A percentile compares a stretch with the other conserved stretches of the same genome.
Conservation (phyloP, 2,797 vertebrate species). For the Premnoplex brunnescens region DNA sequence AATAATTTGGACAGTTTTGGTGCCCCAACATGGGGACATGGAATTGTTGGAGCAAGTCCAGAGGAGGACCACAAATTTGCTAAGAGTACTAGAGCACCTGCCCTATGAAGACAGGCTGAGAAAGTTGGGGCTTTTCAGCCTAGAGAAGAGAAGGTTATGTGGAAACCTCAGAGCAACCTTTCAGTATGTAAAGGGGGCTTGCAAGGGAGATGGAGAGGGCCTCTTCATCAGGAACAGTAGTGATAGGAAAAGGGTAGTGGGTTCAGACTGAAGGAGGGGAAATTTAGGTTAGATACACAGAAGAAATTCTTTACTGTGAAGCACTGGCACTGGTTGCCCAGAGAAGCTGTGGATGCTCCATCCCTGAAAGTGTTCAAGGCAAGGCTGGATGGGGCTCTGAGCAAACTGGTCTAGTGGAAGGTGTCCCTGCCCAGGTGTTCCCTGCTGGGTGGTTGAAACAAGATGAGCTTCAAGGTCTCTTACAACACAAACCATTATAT, state of each 20-base stretch:
- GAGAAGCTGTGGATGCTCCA: neutral
- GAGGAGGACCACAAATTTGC: too few relatives aligned
- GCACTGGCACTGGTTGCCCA: neutral
- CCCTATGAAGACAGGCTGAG: too few relatives aligned
- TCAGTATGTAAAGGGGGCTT: too few relatives aligned
- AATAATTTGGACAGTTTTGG: too few relatives aligned
- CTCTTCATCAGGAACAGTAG: too few relatives aligned
- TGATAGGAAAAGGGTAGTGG: neutral
- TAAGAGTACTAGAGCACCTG: too few relatives aligned
- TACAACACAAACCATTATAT: neutral
- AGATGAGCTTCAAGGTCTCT: neutral
- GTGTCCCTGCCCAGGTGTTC: neutral
- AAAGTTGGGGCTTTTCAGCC: too few relatives aligned
- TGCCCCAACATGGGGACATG: too few relatives aligned
- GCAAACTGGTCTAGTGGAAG: neutral
- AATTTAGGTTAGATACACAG: neutral
- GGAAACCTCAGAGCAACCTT: too few relatives aligned
- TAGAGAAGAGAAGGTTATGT: too few relatives aligned
- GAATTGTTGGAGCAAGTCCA: too few relatives aligned
- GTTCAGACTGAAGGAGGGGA: neutral
- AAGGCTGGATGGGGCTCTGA: neutral
- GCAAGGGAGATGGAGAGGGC: too few relatives aligned
- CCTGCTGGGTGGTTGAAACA: accelerated
- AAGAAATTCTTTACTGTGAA: neutral
- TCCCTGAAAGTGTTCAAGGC: neutral